phyloP scores from a whole-genome alignment of 2,888 invertebrate genomes.

The Capitulum mitella region DNA sequence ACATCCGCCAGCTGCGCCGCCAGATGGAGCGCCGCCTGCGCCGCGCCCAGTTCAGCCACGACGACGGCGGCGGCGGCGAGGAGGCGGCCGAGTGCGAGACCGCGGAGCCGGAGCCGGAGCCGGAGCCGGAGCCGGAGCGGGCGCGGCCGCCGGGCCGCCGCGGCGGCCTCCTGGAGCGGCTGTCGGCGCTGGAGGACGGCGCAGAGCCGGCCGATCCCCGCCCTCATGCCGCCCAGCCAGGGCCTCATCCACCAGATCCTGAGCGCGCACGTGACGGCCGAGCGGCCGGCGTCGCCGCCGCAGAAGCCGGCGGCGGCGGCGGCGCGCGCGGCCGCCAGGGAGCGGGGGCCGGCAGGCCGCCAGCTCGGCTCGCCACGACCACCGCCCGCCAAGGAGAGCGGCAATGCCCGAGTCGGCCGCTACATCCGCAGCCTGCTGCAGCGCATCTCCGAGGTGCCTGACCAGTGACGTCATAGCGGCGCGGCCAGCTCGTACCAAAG shows the following conservation, averaged over 20 bases:
- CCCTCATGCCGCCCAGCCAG: neutral
- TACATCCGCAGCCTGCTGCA: constrained; percentile 5
- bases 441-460: neutral
- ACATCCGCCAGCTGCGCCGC: neutral
- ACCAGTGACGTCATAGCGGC: neutral
- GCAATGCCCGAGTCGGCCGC: neutral
- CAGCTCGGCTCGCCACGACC: neutral
- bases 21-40: neutral
- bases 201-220: neutral
- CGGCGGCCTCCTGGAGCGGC: neutral
- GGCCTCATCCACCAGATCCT: neutral
- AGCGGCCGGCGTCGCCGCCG: neutral
- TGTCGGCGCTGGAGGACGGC: neutral
- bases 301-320: neutral
- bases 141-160: neutral
- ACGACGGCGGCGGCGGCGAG: neutral
- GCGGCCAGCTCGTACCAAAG: neutral
- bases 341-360: too few species aligned
- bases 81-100: neutral
- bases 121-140: neutral
- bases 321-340: neutral
- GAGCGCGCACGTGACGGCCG: neutral
- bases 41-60: neutral
- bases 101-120: neutral
- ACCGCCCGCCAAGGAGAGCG: neutral